phyloP scores from a whole-genome alignment of 2,797 vertebrate species.

The Enteromius treurensis region DNA sequence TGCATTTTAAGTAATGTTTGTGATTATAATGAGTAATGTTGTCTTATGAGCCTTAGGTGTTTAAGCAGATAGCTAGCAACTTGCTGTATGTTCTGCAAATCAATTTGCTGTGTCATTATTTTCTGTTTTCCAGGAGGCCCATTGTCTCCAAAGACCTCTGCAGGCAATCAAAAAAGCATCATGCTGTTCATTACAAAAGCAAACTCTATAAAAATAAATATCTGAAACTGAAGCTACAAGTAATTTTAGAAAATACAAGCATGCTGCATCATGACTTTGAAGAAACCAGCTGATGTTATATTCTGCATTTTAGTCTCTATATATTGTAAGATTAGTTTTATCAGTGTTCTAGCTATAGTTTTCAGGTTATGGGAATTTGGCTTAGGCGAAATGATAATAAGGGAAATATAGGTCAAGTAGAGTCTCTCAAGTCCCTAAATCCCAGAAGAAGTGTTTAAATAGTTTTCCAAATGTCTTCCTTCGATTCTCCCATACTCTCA shows the following conservation, averaged over 20 bases:
- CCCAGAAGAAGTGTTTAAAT: conserved; percentile 31
- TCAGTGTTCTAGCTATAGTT: not conserved
- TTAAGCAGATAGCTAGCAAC: not conserved
- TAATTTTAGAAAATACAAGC: not conserved
- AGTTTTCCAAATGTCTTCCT: conserved; percentile 51
- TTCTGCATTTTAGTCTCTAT: not conserved
- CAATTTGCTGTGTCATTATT: conserved; percentile 38
- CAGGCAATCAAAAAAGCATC: conserved; percentile 15
- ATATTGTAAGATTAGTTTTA: not conserved
- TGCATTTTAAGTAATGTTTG: not conserved
- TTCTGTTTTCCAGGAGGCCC: conserved; percentile 8
- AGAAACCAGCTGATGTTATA: not conserved
- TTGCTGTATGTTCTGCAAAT: conserved; percentile 22
- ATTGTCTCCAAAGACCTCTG: conserved; percentile 18
- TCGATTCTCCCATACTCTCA: conserved; percentile 29
- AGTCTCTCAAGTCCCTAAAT: not conserved
- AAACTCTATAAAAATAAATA: conserved; percentile 24
- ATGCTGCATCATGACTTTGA: not conserved
- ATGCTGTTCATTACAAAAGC: conserved; percentile 24
- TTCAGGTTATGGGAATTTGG: conserved; percentile 22
- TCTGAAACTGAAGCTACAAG: conserved; percentile 1
- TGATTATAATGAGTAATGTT: not conserved
- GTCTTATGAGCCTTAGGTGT: conserved; percentile 31
- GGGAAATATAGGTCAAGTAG: conserved; percentile 4
- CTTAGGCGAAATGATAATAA: not conserved